Conservation (phyloP, 1,140 invertebrate genomes). For the Aphelenchoides besseyi region DNA sequence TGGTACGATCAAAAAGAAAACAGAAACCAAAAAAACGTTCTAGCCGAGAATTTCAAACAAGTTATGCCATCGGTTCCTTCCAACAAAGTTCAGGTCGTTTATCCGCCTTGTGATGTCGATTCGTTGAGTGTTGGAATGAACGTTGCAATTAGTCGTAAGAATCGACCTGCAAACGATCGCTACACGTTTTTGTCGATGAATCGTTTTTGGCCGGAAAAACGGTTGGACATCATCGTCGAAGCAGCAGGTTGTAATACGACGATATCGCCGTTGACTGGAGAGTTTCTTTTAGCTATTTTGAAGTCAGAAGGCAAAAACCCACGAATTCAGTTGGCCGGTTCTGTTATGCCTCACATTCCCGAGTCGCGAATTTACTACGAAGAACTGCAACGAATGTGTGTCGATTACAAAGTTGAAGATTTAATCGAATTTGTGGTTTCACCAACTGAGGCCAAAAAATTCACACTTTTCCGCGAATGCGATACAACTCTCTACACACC, state of each 20-base stretch:
- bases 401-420: constrained; percentile 48
- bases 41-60: constrained; percentile 49
- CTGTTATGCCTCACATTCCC: constrained; percentile 62
- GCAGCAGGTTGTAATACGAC: constrained; percentile 45
- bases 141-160: constrained; percentile 40
- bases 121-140: constrained; percentile 32
- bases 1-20: constrained; percentile 36
- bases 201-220: constrained; percentile 62
- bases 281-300: constrained; percentile 45
- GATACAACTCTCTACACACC: constrained; percentile 61
- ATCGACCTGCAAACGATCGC: constrained; percentile 40
- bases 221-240: constrained; percentile 61
- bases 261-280: neutral
- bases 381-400: constrained; percentile 46
- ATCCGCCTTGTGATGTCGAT: constrained; percentile 61
- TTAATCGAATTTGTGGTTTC: constrained; percentile 57
- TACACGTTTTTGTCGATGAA: constrained; percentile 62
- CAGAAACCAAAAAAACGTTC: constrained; percentile 23
- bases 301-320: constrained; percentile 48
- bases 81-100: constrained; percentile 57
- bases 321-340: constrained; percentile 54
- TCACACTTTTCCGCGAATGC: constrained; percentile 55
- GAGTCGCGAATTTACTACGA: constrained; percentile 61
- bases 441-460: constrained; percentile 54
- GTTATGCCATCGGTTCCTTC: constrained; percentile 56